Conservation (phyloP, 2,113 vertebrate genomes). For the Cephalopterus ornatus region DNA sequence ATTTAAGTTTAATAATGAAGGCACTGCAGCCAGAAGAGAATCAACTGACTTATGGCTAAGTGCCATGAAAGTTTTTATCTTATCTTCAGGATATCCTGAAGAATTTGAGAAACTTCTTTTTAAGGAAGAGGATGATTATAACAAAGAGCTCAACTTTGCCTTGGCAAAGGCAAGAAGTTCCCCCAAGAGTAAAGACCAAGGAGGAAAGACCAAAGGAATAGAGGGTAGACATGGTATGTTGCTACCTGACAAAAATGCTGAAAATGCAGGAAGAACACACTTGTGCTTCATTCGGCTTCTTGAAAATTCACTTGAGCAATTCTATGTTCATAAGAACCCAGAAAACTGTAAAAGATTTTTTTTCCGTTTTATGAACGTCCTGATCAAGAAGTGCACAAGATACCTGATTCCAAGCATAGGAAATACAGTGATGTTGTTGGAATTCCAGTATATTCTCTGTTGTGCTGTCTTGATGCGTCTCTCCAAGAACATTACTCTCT, state of each 20-base stretch:
- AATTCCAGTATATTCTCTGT: constrained; percentile 77
- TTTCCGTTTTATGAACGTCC: constrained; percentile 80
- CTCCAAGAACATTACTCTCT: constrained; percentile 54
- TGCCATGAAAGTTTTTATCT: constrained; percentile 68
- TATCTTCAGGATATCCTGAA: constrained; percentile 72
- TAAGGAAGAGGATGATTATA: constrained; percentile 71
- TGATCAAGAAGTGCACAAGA: constrained; percentile 67
- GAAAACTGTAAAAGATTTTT: constrained; percentile 74
- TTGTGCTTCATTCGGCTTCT: constrained; percentile 80
- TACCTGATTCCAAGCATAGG: constrained; percentile 74
- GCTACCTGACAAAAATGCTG: constrained; percentile 57
- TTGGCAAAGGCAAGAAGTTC: background rate
- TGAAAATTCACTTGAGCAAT: constrained; percentile 70
- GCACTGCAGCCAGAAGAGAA: constrained; percentile 63
- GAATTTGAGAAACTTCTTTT: constrained; percentile 72
- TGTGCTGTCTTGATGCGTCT: constrained; percentile 73
- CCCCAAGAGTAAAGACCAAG: background rate
- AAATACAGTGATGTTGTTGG: constrained; percentile 74
- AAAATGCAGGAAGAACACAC: constrained; percentile 37
- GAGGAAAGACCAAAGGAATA: constrained; percentile 44
- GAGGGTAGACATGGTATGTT: constrained; percentile 78
- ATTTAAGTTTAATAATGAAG: constrained; percentile 53
- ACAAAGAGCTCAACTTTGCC: constrained; percentile 55
- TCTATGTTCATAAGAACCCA: constrained; percentile 69
- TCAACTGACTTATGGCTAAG: constrained; percentile 78